phyloP scores from a whole-genome alignment of 2,888 invertebrate species.

The Rhogogaster chlorosoma region DNA sequence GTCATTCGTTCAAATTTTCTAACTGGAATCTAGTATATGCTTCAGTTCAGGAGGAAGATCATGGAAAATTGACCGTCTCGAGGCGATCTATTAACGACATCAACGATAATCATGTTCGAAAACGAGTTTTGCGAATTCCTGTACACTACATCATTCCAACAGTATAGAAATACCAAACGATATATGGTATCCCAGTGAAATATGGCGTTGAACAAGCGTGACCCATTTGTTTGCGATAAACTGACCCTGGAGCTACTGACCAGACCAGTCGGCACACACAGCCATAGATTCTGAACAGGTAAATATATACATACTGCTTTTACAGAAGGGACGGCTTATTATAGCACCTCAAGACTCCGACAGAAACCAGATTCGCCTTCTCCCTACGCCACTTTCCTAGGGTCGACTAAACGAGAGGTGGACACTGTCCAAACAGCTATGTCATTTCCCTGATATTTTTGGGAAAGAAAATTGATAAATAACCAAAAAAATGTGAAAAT shows the following conservation, averaged over 20 bases:
- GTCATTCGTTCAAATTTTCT: background rate
- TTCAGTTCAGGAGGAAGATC: background rate
- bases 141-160: background rate
- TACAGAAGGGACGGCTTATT: background rate
- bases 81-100: conserved; percentile 71
- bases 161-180: conserved; percentile 71
- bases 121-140: background rate
- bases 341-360: background rate
- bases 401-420: background rate
- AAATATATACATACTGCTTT: background rate
- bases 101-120: conserved; percentile 67
- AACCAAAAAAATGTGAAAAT: background rate
- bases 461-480: background rate
- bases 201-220: conserved; percentile 76
- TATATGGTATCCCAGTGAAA: conserved; percentile 67
- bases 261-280: conserved; percentile 69
- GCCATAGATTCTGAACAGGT: background rate
- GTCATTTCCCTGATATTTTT: background rate
- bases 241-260: conserved; percentile 74
- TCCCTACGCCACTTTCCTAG: background rate
- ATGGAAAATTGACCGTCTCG: background rate
- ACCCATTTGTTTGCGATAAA: conserved; percentile 77
- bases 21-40: too few species aligned
- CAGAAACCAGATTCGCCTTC: conserved; percentile 32
- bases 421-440: background rate